Evolutionary conservation across 1,140 invertebrate species (phyloP).

Genomic region (Thaumatotibia leucotreta): DNA sequence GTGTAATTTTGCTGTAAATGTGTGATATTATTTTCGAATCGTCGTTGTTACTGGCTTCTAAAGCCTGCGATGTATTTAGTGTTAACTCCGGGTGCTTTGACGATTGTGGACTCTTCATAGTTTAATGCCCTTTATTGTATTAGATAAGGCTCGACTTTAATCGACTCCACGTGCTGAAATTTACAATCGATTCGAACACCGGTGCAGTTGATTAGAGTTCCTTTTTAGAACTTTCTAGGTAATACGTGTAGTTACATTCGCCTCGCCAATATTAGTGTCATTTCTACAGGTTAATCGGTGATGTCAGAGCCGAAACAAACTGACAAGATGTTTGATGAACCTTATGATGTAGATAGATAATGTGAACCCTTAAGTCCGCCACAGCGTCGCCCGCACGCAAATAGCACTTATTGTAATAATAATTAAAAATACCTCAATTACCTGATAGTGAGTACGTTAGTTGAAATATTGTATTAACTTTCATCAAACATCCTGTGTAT

Average conservation of each 20-base stretch:
- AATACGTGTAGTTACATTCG: slow-evolving; percentile 49
- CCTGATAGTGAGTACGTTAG: slow-evolving; percentile 36
- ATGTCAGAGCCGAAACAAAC: background rate
- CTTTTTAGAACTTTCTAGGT: slow-evolving; percentile 67
- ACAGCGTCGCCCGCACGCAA: slow-evolving; percentile 28
- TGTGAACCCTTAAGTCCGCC: slow-evolving; percentile 8
- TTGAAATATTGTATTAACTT: slow-evolving; percentile 36
- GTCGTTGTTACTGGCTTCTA: slow-evolving; percentile 68
- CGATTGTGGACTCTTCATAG: slow-evolving; percentile 74
- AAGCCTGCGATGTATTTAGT: slow-evolving; percentile 72
- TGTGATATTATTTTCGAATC: slow-evolving; percentile 74
- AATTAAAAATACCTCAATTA: slow-evolving; percentile 54
- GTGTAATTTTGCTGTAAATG: slow-evolving; percentile 67
- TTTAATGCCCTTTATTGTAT: slow-evolving; percentile 59
- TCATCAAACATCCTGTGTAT: slow-evolving; percentile 64
- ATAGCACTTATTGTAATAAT: slow-evolving; percentile 29
- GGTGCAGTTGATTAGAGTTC: slow-evolving; percentile 48
- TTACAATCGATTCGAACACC: background rate
- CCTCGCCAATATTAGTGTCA: slow-evolving; percentile 55
- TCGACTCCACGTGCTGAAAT: slow-evolving; percentile 38
- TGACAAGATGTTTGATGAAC: slow-evolving; percentile 66
- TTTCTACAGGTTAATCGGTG: slow-evolving; percentile 35
- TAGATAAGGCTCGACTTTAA: slow-evolving; percentile 56
- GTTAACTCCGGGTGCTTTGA: slow-evolving; percentile 74
- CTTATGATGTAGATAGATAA: slow-evolving; percentile 17